Evolutionary conservation across 2,888 invertebrate genomes (phyloP), one percentile per base, ranked within the genome.

Genomic region (Cancer borealis): DNA sequence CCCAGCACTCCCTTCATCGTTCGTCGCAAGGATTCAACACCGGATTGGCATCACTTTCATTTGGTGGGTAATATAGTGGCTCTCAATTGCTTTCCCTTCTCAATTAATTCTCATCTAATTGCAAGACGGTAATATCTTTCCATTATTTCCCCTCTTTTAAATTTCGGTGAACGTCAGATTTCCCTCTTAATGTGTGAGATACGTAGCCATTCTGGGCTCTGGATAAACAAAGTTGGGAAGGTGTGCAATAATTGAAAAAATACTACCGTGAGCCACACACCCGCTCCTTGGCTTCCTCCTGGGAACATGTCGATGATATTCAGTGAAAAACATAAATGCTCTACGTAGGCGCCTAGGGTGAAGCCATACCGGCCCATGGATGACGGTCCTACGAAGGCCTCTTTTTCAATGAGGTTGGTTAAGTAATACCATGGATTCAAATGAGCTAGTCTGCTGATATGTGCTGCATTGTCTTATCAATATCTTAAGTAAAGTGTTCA

Each of bases 71-170:
- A 66, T 91, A 91, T 91, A 12, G 30, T 39, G 66, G 54, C n/a
- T n/a, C 66, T 66, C 45, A 91, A 91, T 91, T 66, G 45, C 91
- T 66, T 91, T 90, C n/a, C 66, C 91, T 39, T 91, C 91, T 66
- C 91, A 91, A 30, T 91, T 91, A 91, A 91, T 91, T 45, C 91
- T 91, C 91, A 66, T 91, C 66, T 91, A 91, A 91, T 91, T 91
- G 91, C 73, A 73, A 39, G 91, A 30, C 30, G 91, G 66, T 66
- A 45, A 60, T 91, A 91, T 73, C 39, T 91, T 66, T 30, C 73
- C 30, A 60, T 66, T 91, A 39, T 66, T 91, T 91, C 39, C 66
- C 66, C 91, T 91, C 91, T 91, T 91, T 91, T 91, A 91, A 91
- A 91, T 66, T 66, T 66, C 91, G 17, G 66, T 73, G 54, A 91